Evolutionary conservation across 2,113 vertebrate genomes (phyloP).

Genomic region (Daubentonia madagascariensis): DNA sequence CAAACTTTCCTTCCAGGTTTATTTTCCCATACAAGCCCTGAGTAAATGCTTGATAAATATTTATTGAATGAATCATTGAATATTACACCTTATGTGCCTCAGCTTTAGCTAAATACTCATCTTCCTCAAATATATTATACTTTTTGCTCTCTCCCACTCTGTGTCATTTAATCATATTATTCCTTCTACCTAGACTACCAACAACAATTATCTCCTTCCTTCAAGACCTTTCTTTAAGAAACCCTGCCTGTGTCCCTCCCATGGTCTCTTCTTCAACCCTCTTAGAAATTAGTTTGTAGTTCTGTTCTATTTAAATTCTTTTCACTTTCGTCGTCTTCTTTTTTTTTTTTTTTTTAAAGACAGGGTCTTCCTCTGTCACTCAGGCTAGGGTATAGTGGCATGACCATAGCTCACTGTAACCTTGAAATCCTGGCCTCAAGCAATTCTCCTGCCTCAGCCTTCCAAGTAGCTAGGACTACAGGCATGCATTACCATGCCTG

Average conservation of each 20-base stretch:
- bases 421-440: no score
- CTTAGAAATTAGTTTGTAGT: slow-evolving; percentile 34
- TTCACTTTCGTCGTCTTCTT: neutral
- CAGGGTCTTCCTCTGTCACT: no score
- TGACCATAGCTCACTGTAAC: no score
- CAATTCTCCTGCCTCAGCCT: no score
- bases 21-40: slow-evolving; percentile 18
- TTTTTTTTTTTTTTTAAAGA: no score
- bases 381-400: no score
- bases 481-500: no score
- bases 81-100: neutral
- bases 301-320: neutral
- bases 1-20: slow-evolving; percentile 15
- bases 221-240: neutral
- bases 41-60: slow-evolving; percentile 16
- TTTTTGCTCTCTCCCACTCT: neutral
- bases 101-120: neutral
- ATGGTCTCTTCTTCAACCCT: neutral
- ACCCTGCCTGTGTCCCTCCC: neutral
- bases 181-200: neutral
- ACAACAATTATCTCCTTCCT: neutral
- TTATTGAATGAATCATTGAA: slow-evolving; percentile 28
- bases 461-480: no score
- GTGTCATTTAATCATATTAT: neutral
- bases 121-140: neutral